Conservation (phyloP, 1,140 invertebrate species). For the Conus ventricosus region DNA sequence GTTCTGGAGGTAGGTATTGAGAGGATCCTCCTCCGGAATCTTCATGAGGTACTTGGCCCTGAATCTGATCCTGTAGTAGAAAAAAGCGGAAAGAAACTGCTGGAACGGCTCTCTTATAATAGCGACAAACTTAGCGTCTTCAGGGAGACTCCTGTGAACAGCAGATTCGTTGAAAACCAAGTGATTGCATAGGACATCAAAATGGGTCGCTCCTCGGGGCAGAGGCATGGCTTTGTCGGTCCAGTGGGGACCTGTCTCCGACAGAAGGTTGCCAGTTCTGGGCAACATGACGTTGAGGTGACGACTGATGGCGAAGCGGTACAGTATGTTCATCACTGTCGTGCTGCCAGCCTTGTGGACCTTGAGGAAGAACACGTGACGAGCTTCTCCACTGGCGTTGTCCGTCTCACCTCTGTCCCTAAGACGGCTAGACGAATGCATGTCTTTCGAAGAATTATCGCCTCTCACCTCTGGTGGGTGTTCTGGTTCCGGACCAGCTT, state of each 20-base stretch:
- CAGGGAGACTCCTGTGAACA: constrained; percentile 42
- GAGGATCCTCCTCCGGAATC: not conserved
- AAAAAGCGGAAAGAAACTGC: constrained; percentile 53
- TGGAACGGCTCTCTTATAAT: constrained; percentile 55
- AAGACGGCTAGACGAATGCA: not conserved
- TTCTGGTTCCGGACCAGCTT: not conserved
- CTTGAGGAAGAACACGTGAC: constrained; percentile 37
- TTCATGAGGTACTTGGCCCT: not conserved
- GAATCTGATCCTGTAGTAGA: constrained; percentile 22
- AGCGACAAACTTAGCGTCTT: constrained; percentile 47
- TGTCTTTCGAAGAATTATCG: not conserved
- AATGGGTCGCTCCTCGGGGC: constrained; percentile 30
- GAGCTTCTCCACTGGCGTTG: not conserved
- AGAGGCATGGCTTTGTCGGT: constrained; percentile 4
- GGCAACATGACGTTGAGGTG: constrained; percentile 76
- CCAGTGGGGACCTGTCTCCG: constrained; percentile 36
- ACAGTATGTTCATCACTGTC: constrained; percentile 76
- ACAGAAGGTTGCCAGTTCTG: constrained; percentile 43
- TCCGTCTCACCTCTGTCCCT: not conserved
- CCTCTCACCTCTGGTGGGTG: not conserved
- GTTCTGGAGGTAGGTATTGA: not conserved
- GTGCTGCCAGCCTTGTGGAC: constrained; percentile 77
- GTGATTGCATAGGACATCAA: constrained; percentile 58
- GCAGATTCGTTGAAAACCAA: constrained; percentile 46
- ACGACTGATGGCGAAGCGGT: constrained; percentile 75